These are phyloP conservation scores for Stegodyphus dumicola DNA, from an alignment of 1,140 invertebrate species.

Conservation along the genomic window DNA sequence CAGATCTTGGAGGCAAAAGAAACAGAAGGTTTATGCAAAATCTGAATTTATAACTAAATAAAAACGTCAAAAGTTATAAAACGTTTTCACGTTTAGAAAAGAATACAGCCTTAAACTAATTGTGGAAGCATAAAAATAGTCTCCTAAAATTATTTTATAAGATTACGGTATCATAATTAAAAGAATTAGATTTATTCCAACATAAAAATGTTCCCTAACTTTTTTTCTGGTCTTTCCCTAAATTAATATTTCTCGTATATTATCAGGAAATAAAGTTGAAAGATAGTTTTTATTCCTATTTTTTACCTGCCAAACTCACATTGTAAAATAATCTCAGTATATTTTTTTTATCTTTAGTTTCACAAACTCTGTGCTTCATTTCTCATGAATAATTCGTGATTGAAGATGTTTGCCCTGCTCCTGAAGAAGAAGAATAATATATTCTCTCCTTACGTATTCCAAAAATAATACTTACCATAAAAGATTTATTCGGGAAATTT, in stretches of 20 bases:
- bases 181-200: too few species aligned
- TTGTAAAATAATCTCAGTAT: not conserved
- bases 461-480: conserved; percentile 2
- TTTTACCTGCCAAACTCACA: not conserved
- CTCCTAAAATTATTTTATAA: too few species aligned
- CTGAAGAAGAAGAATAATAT: conserved; percentile 6
- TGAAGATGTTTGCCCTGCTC: conserved; percentile 20
- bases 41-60: too few species aligned
- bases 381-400: conserved; percentile 40
- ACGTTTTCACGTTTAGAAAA: too few species aligned
- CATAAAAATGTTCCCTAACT: too few species aligned
- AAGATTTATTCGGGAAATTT: too few species aligned
- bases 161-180: too few species aligned
- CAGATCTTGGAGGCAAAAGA: too few species aligned
- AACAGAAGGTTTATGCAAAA: too few species aligned
- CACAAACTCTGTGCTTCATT: conserved; percentile 25
- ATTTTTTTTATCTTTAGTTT: conserved; percentile 8
- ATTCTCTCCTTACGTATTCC: not conserved
- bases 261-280: conserved; percentile 4
- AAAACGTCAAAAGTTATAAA: too few species aligned
- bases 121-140: too few species aligned
- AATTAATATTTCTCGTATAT: conserved; percentile 7
- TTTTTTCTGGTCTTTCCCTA: not conserved
- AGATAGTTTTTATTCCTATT: not conserved
- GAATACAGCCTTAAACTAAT: too few species aligned